phyloP scores from a whole-genome alignment of 2,797 vertebrate species.

The Ara ararauna region DNA sequence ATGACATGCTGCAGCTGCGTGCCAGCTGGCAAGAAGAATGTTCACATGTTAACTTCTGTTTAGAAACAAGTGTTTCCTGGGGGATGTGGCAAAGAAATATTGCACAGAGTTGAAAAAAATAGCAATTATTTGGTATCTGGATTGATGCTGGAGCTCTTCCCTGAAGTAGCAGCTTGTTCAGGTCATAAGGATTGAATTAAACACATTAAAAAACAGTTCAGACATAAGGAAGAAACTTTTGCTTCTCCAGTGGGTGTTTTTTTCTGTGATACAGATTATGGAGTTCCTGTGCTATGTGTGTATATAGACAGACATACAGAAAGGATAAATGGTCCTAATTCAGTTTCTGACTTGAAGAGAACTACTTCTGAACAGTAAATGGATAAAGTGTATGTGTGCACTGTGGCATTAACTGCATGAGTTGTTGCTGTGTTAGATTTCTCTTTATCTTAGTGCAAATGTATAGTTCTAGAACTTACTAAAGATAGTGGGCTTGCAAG shows the following conservation, averaged over 20 bases:
- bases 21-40: background rate
- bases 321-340: background rate
- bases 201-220: background rate
- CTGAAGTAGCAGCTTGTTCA: background rate
- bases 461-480: background rate
- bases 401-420: background rate
- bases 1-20: background rate
- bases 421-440: background rate
- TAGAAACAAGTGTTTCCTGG: background rate
- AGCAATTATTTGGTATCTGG: background rate
- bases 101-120: background rate
- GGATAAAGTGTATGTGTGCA: background rate
- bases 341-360: background rate
- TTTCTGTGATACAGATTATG: background rate
- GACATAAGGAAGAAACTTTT: background rate
- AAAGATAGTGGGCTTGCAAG: background rate
- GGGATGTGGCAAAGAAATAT: background rate
- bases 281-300: background rate
- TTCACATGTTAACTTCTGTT: background rate
- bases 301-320: background rate
- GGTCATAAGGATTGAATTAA: background rate
- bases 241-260: background rate
- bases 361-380: accelerated
- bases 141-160: background rate
- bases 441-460: background rate